Percentiles rank a stretch among this genome's conserved stretches.
Evolutionary conservation across 2,888 invertebrate species (phyloP).

Genomic region (Phlogophora meticulosa): DNA sequence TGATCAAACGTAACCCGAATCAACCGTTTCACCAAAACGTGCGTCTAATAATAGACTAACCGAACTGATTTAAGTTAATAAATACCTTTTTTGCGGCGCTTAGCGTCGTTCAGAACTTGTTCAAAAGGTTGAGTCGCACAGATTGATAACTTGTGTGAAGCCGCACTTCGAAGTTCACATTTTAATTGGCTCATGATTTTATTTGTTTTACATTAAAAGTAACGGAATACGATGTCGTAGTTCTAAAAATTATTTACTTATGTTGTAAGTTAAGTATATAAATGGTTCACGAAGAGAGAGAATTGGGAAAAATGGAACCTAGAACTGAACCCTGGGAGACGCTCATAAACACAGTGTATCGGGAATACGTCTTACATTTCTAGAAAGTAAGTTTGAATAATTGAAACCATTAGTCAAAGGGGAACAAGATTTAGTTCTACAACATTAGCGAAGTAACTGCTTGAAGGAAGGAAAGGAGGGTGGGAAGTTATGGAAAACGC

Average conservation of each 20-base stretch:
- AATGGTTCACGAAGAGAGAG: not conserved
- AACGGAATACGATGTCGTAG: not conserved
- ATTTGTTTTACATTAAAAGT: slow-evolving; percentile 2
- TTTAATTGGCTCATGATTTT: not conserved
- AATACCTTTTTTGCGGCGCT: not conserved
- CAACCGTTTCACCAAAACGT: slow-evolving; percentile 4
- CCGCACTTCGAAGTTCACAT: not conserved
- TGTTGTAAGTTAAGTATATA: not conserved
- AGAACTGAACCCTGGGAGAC: not conserved
- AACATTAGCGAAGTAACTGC: not conserved
- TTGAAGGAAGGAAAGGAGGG: too few relatives aligned
- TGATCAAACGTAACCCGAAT: slow-evolving; percentile 5
- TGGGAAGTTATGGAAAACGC: not conserved
- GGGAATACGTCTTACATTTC: not conserved
- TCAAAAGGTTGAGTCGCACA: not conserved
- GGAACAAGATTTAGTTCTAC: not conserved
- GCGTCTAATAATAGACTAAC: slow-evolving; percentile 1
- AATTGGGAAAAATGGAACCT: slow-evolving; percentile 6
- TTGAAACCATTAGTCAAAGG: not conserved
- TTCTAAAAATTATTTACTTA: not conserved
- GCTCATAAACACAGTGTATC: not conserved
- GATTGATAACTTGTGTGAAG: not conserved
- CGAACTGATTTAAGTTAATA: not conserved
- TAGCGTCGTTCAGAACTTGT: not conserved
- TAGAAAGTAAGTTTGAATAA: not conserved